Evolutionary conservation across 2,888 invertebrate genomes (phyloP).

Genomic region (Eupsilia transversa): DNA sequence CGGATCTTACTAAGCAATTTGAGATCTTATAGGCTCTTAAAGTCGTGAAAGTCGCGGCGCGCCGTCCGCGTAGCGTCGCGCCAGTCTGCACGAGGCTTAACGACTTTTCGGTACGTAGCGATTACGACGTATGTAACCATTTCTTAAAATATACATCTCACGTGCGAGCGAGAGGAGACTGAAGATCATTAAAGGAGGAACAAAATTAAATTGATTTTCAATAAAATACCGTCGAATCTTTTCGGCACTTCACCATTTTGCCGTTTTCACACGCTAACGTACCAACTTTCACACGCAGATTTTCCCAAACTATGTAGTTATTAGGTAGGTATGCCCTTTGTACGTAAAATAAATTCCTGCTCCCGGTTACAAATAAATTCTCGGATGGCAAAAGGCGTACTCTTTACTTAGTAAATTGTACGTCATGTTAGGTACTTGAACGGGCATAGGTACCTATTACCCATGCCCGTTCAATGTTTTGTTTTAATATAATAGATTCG

Average conservation of each 20-base stretch:
- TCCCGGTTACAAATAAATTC: not conserved
- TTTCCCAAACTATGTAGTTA: not conserved
- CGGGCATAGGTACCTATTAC: not conserved
- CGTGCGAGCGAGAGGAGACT: constrained; percentile 28
- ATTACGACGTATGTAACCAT: constrained; percentile 6
- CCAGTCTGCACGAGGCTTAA: too few relatives aligned
- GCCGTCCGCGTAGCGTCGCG: too few relatives aligned
- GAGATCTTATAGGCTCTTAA: too few relatives aligned
- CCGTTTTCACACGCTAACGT: not conserved
- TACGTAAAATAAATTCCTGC: not conserved
- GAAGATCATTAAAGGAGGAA: constrained; percentile 14
- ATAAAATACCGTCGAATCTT: not conserved
- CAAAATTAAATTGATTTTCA: constrained; percentile 40
- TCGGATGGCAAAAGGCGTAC: not conserved
- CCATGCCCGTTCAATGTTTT: not conserved
- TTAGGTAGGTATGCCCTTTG: not conserved
- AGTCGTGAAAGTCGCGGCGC: too few relatives aligned
- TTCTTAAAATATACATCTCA: constrained; percentile 21
- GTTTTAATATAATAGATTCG: not conserved
- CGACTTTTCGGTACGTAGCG: constrained; percentile 4
- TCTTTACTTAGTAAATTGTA: not conserved
- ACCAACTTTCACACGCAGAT: not conserved
- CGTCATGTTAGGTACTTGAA: too few relatives aligned
- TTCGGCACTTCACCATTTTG: not conserved
- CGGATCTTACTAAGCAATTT: too few relatives aligned